Conservation (phyloP, 2,113 vertebrate genomes). For the Mormoops blainvillei region DNA sequence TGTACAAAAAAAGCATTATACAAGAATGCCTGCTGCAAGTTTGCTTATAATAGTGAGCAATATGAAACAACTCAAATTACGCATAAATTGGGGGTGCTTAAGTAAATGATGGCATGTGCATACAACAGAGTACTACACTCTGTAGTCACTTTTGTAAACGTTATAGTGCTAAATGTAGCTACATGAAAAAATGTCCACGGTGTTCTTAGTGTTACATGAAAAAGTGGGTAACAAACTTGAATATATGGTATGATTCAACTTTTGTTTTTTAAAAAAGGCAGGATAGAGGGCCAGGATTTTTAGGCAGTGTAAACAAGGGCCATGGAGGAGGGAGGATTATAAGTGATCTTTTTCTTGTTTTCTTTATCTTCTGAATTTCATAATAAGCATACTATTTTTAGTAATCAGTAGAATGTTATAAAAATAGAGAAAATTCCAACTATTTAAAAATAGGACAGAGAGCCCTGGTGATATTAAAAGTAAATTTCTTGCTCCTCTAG, state of each 20-base stretch:
- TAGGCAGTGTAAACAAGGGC: neutral
- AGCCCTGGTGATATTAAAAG: neutral
- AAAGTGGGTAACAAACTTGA: neutral
- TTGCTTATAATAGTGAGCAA: neutral
- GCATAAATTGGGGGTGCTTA: neutral
- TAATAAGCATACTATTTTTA: neutral
- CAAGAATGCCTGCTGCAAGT: neutral
- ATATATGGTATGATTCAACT: neutral
- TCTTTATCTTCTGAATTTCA: neutral
- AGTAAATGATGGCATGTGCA: neutral
- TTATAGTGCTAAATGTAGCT: neutral
- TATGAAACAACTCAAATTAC: neutral
- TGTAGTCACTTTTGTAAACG: neutral
- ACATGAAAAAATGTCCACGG: neutral
- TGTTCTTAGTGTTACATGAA: neutral
- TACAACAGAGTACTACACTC: neutral
- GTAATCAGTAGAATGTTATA: neutral
- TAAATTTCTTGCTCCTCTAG: neutral
- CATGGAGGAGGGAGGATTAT: neutral
- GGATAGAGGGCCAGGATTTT: neutral
- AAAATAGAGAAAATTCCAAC: neutral
- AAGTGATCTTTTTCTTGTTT: neutral
- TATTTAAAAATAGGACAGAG: constrained; percentile 24
- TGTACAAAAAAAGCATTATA: neutral
- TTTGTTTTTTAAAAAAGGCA: neutral